Evolutionary conservation across 2,888 invertebrate species (phyloP).

Genomic region (Eudemis profundana): DNA sequence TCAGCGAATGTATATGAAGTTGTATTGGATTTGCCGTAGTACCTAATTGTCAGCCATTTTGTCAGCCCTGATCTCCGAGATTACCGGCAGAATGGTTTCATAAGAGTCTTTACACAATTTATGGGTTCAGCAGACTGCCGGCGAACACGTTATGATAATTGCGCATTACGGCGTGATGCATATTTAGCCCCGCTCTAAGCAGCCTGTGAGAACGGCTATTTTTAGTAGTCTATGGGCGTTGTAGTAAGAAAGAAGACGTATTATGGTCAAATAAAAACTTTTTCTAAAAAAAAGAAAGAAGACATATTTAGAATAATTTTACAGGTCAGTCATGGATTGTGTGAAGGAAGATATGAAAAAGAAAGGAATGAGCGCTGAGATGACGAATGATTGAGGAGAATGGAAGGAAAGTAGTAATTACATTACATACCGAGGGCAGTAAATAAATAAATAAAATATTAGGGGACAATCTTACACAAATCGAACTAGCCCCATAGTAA

Average conservation of each 20-base stretch:
- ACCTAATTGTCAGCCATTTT: not conserved
- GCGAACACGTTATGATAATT: slow-evolving; percentile 43
- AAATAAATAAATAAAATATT: too few species aligned
- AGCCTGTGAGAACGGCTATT: slow-evolving; percentile 9
- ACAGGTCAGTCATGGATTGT: too few species aligned
- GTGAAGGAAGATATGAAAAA: too few species aligned
- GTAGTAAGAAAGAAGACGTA: not conserved
- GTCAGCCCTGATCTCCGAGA: slow-evolving; percentile 17
- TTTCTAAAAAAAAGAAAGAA: too few species aligned
- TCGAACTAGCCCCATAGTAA: too few species aligned
- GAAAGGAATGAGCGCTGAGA: too few species aligned
- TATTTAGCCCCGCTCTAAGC: slow-evolving; percentile 36
- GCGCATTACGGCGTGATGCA: slow-evolving; percentile 41
- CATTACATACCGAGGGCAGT: too few species aligned
- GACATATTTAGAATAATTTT: too few species aligned
- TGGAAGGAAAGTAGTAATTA: too few species aligned
- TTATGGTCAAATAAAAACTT: not conserved
- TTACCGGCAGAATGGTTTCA: slow-evolving; percentile 39
- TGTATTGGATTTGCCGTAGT: not conserved
- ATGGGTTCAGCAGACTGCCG: slow-evolving; percentile 36
- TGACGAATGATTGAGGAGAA: too few species aligned
- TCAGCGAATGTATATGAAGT: not conserved
- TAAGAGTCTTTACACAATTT: slow-evolving; percentile 44
- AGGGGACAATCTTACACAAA: too few species aligned
- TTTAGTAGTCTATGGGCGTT: not conserved